Evolutionary conservation across 2,797 vertebrate genomes (phyloP).

Genomic region (Leptatherina wallacei): DNA sequence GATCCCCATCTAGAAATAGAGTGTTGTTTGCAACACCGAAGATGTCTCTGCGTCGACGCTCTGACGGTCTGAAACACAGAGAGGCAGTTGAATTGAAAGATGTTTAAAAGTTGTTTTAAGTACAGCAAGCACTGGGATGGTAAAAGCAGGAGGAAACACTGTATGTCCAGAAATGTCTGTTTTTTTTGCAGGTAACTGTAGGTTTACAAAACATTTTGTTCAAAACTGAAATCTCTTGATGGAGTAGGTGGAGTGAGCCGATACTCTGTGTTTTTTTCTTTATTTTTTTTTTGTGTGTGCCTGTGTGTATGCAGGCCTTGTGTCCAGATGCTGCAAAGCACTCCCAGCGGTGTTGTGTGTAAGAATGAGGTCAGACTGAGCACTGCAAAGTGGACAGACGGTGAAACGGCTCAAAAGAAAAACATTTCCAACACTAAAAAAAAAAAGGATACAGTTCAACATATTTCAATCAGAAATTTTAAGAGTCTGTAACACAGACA

Average conservation of each 20-base stretch:
- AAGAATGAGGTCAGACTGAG: slow-evolving; percentile 65
- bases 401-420: slow-evolving; percentile 19
- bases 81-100: slow-evolving; percentile 1
- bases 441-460: background rate
- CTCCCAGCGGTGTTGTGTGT: slow-evolving; percentile 55
- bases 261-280: slow-evolving; percentile 3
- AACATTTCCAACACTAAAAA: slow-evolving; percentile 26
- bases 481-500: slow-evolving; percentile 1
- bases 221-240: slow-evolving; percentile 31
- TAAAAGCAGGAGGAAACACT: slow-evolving; percentile 5
- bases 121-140: background rate
- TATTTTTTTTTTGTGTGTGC: background rate
- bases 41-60: slow-evolving; percentile 90
- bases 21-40: slow-evolving; percentile 88
- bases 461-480: slow-evolving; percentile 17
- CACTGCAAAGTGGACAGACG: slow-evolving; percentile 47
- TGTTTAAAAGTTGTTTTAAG: background rate
- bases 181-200: slow-evolving; percentile 37
- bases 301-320: slow-evolving; percentile 15
- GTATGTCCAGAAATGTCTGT: slow-evolving; percentile 31
- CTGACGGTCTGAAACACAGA: slow-evolving; percentile 78
- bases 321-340: slow-evolving; percentile 58
- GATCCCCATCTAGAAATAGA: slow-evolving; percentile 57
- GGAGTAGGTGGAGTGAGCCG: slow-evolving; percentile 16
- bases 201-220: slow-evolving; percentile 43